Evolutionary conservation across 2,797 vertebrate species (phyloP), one percentile per base, ranked within the genome.

Genomic region (Dromococcyx pavoninus): DNA sequence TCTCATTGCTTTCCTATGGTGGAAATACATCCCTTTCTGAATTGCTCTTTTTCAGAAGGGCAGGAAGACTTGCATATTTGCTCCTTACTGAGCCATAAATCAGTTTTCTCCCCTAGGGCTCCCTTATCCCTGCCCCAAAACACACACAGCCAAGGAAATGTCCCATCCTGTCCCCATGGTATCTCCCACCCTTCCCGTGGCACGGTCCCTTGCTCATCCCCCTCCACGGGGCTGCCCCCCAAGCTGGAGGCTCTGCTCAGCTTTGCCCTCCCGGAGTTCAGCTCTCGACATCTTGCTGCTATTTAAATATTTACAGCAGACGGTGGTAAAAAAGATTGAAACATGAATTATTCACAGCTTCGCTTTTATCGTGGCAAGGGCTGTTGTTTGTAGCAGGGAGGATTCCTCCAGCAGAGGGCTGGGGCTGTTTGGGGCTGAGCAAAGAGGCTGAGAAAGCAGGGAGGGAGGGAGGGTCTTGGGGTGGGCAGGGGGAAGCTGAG

Each of bases 331-430:
- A 90, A 87, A 93, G 94, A 96, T 95, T 88, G 87, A 86, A 53
- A 0, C 96, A 97, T 97, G 94, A 97, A 98, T 98, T 97, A 98
- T 98, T 98, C 96, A 98, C 82, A 16, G 86, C 86, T 82, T 93
- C 35, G 27, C 95, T 97, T 97, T 97, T 89, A 94, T 97, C 93
- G 74, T 94, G 96, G 95, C 96, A 89, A 37, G 33, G 76, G 78
- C 95, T 25, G 30, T 57, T 17, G 80, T 81, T 50, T 90, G 21
- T 0, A 37, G 94, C 91, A 19, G 62, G 86, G 95, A 88, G 91
- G 79, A 41, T 72, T 72, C 92, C 87, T 66, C 37, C 1, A 15
- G 21, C 6, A 1, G 10, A 33, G 85, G 37, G 46, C 5, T 3
- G 69, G 76, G 53, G 58, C 51, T 4, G 22, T 8, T 70, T 39